A percentile compares a stretch with the other conserved stretches of the same genome.
Evolutionary conservation across 1,140 invertebrate genomes (phyloP).

Genomic region (Euura lappo): DNA sequence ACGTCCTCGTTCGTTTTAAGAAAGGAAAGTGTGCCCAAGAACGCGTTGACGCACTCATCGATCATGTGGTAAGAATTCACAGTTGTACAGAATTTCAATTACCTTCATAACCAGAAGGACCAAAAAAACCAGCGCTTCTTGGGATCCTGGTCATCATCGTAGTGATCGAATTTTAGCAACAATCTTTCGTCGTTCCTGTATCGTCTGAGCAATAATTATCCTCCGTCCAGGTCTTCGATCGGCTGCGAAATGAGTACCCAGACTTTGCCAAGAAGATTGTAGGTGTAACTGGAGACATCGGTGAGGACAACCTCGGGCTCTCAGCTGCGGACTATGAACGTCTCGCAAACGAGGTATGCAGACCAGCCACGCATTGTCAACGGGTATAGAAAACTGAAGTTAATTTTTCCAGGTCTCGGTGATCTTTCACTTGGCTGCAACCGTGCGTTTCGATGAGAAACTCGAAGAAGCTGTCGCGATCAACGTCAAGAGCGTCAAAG

Average conservation of each 20-base stretch:
- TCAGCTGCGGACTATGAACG: neutral
- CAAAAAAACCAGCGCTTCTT: too few species aligned
- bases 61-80: neutral
- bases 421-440: constrained; percentile 72
- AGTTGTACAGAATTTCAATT: too few species aligned
- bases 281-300: neutral
- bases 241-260: neutral
- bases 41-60: constrained; percentile 18
- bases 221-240: neutral
- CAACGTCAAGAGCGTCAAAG: constrained; percentile 70
- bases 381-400: too few species aligned
- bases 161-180: too few species aligned
- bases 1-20: constrained; percentile 72
- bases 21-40: constrained; percentile 58
- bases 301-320: neutral
- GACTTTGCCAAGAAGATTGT: neutral
- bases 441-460: constrained; percentile 71
- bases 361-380: constrained; percentile 12
- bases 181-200: neutral
- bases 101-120: too few species aligned
- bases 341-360: neutral
- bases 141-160: too few species aligned
- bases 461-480: constrained; percentile 67
- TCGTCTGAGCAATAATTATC: neutral
- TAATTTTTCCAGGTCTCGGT: constrained; percentile 54